Percentiles rank a stretch among this genome's conserved stretches.
Evolutionary conservation across 2,888 invertebrate genomes (phyloP).

Genomic region (Eulithis testata): DNA sequence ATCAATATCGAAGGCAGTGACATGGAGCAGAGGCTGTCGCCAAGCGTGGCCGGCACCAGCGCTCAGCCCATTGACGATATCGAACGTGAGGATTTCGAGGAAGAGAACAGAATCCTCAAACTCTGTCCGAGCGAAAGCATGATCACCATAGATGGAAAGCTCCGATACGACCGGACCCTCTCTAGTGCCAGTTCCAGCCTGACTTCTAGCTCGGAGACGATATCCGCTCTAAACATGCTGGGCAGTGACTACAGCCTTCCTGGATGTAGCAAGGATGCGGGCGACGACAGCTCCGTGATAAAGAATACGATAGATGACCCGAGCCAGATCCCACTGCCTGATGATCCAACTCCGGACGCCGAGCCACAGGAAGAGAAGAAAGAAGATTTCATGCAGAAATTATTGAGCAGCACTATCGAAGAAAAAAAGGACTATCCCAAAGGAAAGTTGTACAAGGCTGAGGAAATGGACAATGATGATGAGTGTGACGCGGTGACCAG

Average conservation of each 20-base stretch:
- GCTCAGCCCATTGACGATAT: constrained; percentile 72
- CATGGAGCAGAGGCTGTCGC: constrained; percentile 36
- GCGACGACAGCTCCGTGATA: constrained; percentile 68
- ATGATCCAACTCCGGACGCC: constrained; percentile 21
- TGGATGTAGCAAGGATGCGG: constrained; percentile 72
- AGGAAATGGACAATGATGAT: constrained; percentile 50
- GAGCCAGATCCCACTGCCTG: constrained; percentile 26
- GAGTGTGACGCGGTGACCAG: constrained; percentile 65
- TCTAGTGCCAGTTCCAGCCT: constrained; percentile 72
- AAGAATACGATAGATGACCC: constrained; percentile 67
- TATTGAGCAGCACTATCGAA: constrained; percentile 67
- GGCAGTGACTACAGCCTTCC: constrained; percentile 66
- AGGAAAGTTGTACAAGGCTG: constrained; percentile 75
- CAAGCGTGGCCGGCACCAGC: constrained; percentile 50
- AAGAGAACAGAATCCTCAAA: constrained; percentile 75
- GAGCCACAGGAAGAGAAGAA: constrained; percentile 56
- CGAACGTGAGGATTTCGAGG: constrained; percentile 77
- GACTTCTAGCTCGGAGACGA: constrained; percentile 75
- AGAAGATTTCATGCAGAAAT: constrained; percentile 76
- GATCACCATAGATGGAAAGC: constrained; percentile 71
- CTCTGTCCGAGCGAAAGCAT: constrained; percentile 61
- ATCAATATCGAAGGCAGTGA: constrained; percentile 21
- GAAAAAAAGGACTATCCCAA: constrained; percentile 75
- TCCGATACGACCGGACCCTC: constrained; percentile 63
- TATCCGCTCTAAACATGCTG: constrained; percentile 65